Percentiles rank a stretch among this genome's conserved stretches.
These are phyloP conservation scores for Schlechtendalia chinensis DNA, from an alignment of 1,140 invertebrate genomes.

Conservation along the genomic window DNA sequence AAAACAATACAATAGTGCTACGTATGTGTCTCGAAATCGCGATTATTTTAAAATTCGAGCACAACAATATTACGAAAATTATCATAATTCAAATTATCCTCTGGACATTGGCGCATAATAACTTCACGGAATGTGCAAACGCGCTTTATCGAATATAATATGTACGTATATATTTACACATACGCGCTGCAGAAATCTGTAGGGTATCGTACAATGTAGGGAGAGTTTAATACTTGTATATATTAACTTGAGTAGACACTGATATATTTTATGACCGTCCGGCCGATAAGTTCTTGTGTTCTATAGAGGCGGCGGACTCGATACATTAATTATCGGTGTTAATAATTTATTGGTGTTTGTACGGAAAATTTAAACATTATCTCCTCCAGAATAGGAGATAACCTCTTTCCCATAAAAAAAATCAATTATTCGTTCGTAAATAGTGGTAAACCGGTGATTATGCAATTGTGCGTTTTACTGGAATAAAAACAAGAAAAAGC, in stretches of 20 bases:
- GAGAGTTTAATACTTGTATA: conserved; percentile 28
- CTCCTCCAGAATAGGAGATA: no score
- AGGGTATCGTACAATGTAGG: conserved; percentile 1
- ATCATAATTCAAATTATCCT: conserved; percentile 39
- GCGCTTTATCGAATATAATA: conserved; percentile 1
- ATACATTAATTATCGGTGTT: conserved; percentile 24
- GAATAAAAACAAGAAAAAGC: no score
- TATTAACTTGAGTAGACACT: conserved; percentile 36
- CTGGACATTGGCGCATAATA: conserved; percentile 34
- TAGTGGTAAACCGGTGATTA: not conserved
- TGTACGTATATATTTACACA: not conserved
- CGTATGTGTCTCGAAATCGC: not conserved
- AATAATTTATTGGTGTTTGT: conserved; percentile 28
- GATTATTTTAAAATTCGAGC: conserved; percentile 6
- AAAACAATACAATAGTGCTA: not conserved
- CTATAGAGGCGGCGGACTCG: not conserved
- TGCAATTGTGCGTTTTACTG: not conserved
- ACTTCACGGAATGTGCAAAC: not conserved
- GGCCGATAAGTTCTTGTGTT: conserved; percentile 15
- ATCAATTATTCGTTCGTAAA: conserved; percentile 24
- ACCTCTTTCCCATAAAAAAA: not conserved
- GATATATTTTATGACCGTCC: conserved; percentile 30
- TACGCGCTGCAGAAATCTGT: not conserved
- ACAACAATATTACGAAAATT: conserved; percentile 1
- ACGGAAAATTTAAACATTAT: conserved; percentile 11